These are phyloP conservation scores for Lutjanus erythropterus DNA, from an alignment of 2,113 vertebrate species.

Conservation along the genomic window DNA sequence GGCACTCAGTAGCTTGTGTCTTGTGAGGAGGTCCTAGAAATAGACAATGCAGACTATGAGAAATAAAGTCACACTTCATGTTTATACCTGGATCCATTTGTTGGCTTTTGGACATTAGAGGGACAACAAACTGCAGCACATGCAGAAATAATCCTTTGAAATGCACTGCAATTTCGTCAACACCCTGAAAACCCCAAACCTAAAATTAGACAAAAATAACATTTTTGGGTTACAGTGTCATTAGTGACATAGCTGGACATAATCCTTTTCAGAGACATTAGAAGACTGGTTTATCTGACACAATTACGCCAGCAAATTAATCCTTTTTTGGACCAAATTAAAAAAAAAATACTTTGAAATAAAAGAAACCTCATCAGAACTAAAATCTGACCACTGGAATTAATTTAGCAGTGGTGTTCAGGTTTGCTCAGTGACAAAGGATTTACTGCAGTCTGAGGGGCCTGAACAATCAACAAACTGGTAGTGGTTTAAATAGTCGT, in stretches of 20 bases:
- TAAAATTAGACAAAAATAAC: background rate
- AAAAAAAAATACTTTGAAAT: background rate
- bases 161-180: background rate
- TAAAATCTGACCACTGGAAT: background rate
- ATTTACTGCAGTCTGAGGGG: background rate
- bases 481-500: background rate
- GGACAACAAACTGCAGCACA: background rate
- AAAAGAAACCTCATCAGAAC: background rate
- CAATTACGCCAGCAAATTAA: background rate
- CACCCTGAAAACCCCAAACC: background rate
- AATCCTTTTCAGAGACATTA: constrained; percentile 7
- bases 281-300: background rate
- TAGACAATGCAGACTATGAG: constrained; percentile 33
- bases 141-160: background rate
- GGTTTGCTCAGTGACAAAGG: background rate
- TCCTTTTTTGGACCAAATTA: background rate
- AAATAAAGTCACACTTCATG: background rate
- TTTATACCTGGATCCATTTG: background rate
- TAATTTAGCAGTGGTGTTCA: background rate
- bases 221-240: background rate
- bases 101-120: background rate
- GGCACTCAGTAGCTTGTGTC: constrained; percentile 96
- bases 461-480: background rate
- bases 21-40: constrained; percentile 94
- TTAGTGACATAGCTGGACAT: background rate